Percentiles rank a stretch among this genome's conserved stretches.
Conservation (phyloP, 1,140 invertebrate species). For the Leptonema lineaticorne region DNA sequence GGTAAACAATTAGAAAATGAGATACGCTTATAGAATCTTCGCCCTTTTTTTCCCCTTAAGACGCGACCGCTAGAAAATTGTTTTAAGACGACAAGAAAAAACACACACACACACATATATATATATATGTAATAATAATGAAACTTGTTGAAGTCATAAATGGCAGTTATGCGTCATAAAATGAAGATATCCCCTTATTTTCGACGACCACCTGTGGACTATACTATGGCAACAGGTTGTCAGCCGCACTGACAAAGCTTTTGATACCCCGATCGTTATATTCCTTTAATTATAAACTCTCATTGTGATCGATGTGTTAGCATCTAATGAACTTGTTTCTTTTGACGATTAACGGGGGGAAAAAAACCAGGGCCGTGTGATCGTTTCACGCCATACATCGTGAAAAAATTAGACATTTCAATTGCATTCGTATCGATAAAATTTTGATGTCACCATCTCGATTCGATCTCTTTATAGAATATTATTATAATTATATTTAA, state of each 20-base stretch:
- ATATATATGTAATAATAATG: too few relatives aligned
- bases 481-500: too few relatives aligned
- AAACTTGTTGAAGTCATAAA: conserved; percentile 39
- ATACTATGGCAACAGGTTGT: conserved; percentile 33
- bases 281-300: conserved; percentile 3
- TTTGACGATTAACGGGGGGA: too few relatives aligned
- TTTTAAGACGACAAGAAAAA: conserved; percentile 1
- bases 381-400: too few relatives aligned
- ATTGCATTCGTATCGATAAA: too few relatives aligned
- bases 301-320: too few relatives aligned
- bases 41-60: too few relatives aligned
- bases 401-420: too few relatives aligned
- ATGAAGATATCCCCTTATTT: conserved; percentile 38
- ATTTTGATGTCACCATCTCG: too few relatives aligned
- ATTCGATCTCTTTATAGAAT: too few relatives aligned
- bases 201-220: conserved; percentile 32
- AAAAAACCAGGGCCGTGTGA: too few relatives aligned
- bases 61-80: conserved; percentile 1
- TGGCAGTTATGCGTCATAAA: conserved; percentile 35
- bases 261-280: neutral
- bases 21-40: conserved; percentile 24
- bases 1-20: conserved; percentile 35
- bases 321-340: neutral
- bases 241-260: conserved; percentile 11
- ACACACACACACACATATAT: too few relatives aligned